phyloP scores from a whole-genome alignment of 2,888 invertebrate genomes.

The Phaonia tiefii region DNA sequence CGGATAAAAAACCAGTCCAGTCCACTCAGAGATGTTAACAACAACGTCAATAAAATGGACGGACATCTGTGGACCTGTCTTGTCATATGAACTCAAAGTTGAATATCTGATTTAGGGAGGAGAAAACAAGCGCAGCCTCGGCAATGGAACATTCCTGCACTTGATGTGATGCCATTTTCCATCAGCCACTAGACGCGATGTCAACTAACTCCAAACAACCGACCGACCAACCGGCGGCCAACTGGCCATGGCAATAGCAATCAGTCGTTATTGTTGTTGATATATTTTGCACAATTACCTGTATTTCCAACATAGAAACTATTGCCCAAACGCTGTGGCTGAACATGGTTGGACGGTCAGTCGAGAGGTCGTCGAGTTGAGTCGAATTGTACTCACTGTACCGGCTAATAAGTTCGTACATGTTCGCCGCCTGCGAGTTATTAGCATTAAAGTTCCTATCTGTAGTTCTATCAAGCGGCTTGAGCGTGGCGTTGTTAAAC shows the following conservation, averaged over 20 bases:
- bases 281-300: conserved; percentile 18
- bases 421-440: conserved; percentile 17
- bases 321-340: conserved; percentile 16
- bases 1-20: conserved; percentile 1
- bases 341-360: neutral
- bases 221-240: neutral
- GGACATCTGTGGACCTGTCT: neutral
- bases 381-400: conserved; percentile 5
- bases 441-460: conserved; percentile 41
- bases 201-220: conserved; percentile 6
- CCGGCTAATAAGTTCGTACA: conserved; percentile 2
- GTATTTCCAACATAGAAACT: conserved; percentile 24
- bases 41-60: neutral
- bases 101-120: conserved; percentile 42
- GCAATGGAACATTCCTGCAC: neutral
- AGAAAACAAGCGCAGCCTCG: conserved; percentile 13
- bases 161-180: neutral
- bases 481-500: conserved; percentile 55
- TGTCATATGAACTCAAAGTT: conserved; percentile 35
- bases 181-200: conserved; percentile 2
- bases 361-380: conserved; percentile 7
- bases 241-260: conserved; percentile 4
- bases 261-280: conserved; percentile 17
- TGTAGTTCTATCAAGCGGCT: conserved; percentile 40
- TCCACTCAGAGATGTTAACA: neutral